Evolutionary conservation across 2,797 vertebrate genomes (phyloP), one percentile per base, ranked within the genome.

Genomic region (Anabas testudineus): DNA sequence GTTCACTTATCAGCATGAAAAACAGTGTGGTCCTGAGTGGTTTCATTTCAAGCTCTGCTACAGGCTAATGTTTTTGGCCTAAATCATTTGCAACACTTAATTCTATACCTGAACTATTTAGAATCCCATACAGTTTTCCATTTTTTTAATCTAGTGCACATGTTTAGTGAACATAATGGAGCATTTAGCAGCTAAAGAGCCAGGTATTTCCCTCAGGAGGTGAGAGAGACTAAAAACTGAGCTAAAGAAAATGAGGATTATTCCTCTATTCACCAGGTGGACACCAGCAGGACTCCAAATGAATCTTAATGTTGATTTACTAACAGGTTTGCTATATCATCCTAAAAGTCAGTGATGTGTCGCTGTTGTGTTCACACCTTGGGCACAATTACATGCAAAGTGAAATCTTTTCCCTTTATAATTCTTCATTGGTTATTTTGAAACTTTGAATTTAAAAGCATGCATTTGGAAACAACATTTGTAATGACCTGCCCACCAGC

Each of bases 1-100:
- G 70, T 52, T 77, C 73, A 67, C 55, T 58, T 81, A 67, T 62
- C 83, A 80, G 36, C 18, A 41, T 74, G 78, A 87, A 70, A 65
- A 67, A 81, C 76, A 19, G 30, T 22, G 37, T 63, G 47, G 26
- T 65, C 52, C 47, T 18, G 15, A 2, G 4, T 34, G 49, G 13
- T 43, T 43, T 71, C 51, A 81, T 51, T 75, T 78, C 68, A 54
- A 65, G 34, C 57, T 67, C 52, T 45, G 37, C 7, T 58, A 47
- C 37, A 76, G 66, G 65, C 70, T 18, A 42, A 58, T 64, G 37
- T 49, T 83, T 76, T 61, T 15, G 39, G 32, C 59, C 48, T 53
- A 28, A 74, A 60, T 52, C 39, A 26, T 48, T 82, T 54, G 14
- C 51, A 60, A 37, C 21, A 57, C 46, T 58, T 79, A 6, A 61